A percentile compares a stretch with the other conserved stretches of the same genome.
phyloP scores from a whole-genome alignment of 2,113 vertebrate species.

The Zootoca vivipara region DNA sequence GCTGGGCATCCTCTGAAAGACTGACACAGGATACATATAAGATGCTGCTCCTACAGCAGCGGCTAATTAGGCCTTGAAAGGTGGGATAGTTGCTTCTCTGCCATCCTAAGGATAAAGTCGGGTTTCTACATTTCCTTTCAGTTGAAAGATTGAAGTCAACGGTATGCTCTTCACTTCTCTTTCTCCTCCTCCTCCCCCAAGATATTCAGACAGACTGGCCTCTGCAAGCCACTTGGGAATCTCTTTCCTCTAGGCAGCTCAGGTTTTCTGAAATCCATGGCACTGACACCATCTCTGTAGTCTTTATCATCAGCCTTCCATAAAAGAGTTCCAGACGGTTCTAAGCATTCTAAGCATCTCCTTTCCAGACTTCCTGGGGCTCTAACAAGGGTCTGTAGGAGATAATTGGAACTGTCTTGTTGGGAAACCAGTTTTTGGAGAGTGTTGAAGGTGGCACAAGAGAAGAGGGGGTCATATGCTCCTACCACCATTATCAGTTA shows the following conservation, averaged over 20 bases:
- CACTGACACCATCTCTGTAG: background rate
- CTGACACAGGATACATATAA: background rate
- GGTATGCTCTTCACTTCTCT: background rate
- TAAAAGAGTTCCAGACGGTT: too few relatives aligned
- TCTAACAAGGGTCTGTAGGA: background rate
- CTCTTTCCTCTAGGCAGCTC: background rate
- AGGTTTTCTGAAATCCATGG: background rate
- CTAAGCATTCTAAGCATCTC: background rate
- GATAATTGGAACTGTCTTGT: background rate
- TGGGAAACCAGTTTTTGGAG: background rate
- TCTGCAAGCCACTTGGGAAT: too few relatives aligned
- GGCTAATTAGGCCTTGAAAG: slow-evolving; percentile 10
- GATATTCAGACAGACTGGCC: background rate
- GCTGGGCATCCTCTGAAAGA: background rate
- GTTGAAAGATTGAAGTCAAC: background rate
- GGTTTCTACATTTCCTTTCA: background rate
- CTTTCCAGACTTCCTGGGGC: background rate
- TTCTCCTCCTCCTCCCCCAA: too few relatives aligned
- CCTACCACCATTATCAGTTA: background rate
- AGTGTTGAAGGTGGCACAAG: background rate
- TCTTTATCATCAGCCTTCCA: background rate
- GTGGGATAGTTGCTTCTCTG: background rate
- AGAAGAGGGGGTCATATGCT: background rate
- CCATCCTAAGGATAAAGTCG: background rate
- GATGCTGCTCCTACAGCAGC: background rate